Percentiles rank a stretch among this genome's conserved stretches.
Evolutionary conservation across 2,888 invertebrate species (phyloP).

Genomic region (Magallana nippona): DNA sequence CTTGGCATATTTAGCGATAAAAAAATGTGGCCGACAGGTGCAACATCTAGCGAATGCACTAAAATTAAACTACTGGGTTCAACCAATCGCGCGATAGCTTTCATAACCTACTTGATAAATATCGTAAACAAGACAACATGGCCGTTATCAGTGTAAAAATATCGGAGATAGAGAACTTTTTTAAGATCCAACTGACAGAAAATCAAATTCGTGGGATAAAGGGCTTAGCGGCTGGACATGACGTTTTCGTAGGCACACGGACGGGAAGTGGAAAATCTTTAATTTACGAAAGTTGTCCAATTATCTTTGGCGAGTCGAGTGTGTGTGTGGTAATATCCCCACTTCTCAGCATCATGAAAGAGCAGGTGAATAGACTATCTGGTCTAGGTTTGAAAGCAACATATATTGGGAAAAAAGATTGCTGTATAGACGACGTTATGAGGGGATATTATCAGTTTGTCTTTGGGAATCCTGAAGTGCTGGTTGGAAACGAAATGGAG

Average conservation of each 20-base stretch:
- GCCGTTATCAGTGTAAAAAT: too few relatives aligned
- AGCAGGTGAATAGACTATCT: not conserved
- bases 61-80: too few relatives aligned
- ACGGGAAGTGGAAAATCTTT: not conserved
- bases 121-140: too few relatives aligned
- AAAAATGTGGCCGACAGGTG: too few relatives aligned
- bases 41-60: too few relatives aligned
- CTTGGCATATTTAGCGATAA: too few relatives aligned
- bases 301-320: not conserved
- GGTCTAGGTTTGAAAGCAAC: constrained; percentile 3
- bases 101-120: too few relatives aligned
- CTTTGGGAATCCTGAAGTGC: constrained; percentile 15
- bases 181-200: not conserved
- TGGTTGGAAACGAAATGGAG: not conserved
- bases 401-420: not conserved
- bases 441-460: constrained; percentile 8
- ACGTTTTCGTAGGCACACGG: not conserved
- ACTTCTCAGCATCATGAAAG: constrained; percentile 2
- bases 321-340: not conserved
- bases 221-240: not conserved
- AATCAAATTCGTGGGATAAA: not conserved
- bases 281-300: not conserved
- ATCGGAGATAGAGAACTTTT: too few relatives aligned
- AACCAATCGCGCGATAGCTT: too few relatives aligned
- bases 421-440: not conserved